These are phyloP conservation scores for Dipodomys ordii DNA, from an alignment of 2,113 vertebrate genomes.

Conservation along the genomic window DNA sequence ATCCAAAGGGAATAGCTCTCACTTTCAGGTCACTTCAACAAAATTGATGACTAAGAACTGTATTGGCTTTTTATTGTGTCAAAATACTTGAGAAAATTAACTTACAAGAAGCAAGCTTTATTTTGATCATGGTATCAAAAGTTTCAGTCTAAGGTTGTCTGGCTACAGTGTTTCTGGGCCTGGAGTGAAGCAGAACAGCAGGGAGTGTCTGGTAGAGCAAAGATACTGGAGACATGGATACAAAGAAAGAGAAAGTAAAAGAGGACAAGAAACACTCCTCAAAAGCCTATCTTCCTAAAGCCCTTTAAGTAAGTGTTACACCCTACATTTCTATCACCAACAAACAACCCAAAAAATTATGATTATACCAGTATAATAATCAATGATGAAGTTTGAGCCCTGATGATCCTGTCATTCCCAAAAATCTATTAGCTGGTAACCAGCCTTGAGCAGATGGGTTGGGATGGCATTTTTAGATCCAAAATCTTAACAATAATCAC, in stretches of 20 bases:
- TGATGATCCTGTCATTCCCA: not conserved
- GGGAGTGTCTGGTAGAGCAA: not conserved
- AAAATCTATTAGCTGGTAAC: not conserved
- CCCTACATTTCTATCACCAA: not conserved
- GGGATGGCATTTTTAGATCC: not conserved
- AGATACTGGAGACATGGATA: not conserved
- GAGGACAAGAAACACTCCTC: not conserved
- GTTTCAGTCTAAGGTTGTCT: not conserved
- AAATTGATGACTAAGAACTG: not conserved
- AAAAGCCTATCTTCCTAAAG: not conserved
- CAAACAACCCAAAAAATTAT: not conserved
- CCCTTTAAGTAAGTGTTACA: not conserved
- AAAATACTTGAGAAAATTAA: not conserved
- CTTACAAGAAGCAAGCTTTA: not conserved
- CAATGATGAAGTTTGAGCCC: not conserved
- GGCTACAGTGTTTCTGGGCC: not conserved
- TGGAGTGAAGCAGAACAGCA: not conserved
- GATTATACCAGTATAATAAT: not conserved
- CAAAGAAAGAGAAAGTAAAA: not conserved
- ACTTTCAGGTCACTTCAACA: conserved; percentile 21
- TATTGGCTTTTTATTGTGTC: no score
- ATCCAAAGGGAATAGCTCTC: not conserved
- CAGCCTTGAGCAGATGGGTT: not conserved
- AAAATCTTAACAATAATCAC: not conserved
- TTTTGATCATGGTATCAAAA: not conserved